Base-by-base conservation (phyloP, 2,797 vertebrate genomes). In the Spondyliosoma cantharus region DNA sequence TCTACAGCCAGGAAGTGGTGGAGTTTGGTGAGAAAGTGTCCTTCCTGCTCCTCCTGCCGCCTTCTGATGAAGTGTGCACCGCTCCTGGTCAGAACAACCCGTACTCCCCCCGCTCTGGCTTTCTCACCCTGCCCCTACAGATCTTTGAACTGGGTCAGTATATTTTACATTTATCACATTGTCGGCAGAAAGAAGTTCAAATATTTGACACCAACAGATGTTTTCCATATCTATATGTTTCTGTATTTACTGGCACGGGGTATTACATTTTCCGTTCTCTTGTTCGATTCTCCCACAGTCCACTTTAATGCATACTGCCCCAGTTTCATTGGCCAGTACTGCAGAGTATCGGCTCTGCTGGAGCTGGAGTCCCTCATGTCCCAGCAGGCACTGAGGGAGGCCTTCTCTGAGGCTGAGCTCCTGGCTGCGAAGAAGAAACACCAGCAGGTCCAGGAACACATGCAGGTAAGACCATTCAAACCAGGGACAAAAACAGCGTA, bases 331-430 rank as follows among this genome's bases (percentile, higher is more conserved):
- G 93, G 89, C 1, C 96, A 96, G 91, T 98, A 97, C 91, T 98
- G 97, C 91, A 94, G 96, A 48, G 95, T 95, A 50, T 98, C 97
- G 0, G 96, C 97, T 0, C 81, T 97, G 80, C 88, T 98, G 93
- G 97, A 97, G 86, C 92, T 98, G 88, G 97, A 98, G 93, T 96
- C 96, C 0, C 95, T 98, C 15, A 95, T 97, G 83, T 96, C 97
- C 45, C 97, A 98, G 93, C 97, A 98, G 93, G 95, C 95, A 54
- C 92, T 98, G 71, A 90, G 97, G 42, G 97, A 98, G 81, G 97
- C 97, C 7, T 97, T 98, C 89, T 97, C 97, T 0, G 96, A 98
- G 7, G 72, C 93, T 0, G 97, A 98, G 88, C 94, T 98, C 5
- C 90, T 95, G 0, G 85, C 92, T 0, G 96, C 97, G 0, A 97